Percentiles rank a stretch among this genome's conserved stretches.
phyloP scores from a whole-genome alignment of 2,797 vertebrate genomes.

The Babyrousa celebensis region DNA sequence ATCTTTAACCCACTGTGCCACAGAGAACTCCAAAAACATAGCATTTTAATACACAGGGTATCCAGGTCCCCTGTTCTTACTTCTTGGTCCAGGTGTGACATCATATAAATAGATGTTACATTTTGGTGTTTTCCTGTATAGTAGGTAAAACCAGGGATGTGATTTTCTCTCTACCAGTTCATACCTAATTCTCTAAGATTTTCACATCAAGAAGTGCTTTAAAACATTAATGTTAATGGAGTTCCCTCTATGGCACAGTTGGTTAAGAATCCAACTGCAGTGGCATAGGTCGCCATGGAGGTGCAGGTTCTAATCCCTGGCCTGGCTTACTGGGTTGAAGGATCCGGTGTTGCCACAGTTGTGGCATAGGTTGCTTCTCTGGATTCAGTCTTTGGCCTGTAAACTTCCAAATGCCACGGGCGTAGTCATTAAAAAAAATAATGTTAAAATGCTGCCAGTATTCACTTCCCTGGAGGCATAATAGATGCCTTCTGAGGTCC shows the following conservation, averaged over 20 bases:
- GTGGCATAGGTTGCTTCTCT: no score
- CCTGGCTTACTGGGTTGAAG: no score
- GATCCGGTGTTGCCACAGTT: no score
- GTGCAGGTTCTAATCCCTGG: no score
- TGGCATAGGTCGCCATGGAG: no score
- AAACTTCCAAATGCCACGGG: no score
- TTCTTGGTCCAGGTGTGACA: not conserved
- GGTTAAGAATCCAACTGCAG: no score
- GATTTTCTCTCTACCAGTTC: not conserved
- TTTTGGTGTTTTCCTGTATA: not conserved
- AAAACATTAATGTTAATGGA: not conserved
- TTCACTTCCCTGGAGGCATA: not conserved
- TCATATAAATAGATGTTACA: not conserved
- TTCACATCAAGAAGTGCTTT: constrained; percentile 39
- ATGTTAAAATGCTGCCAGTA: not conserved
- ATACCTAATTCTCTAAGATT: constrained; percentile 5
- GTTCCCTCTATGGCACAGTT: no score
- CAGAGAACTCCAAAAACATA: not conserved
- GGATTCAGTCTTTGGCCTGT: no score
- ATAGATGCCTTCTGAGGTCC: not conserved
- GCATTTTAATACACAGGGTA: not conserved
- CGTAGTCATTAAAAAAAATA: not conserved
- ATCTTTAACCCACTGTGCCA: no score
- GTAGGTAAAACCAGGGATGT: no score
- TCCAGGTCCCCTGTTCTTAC: not conserved